Evolutionary conservation across 2,797 vertebrate genomes (phyloP).

Genomic region (Pygocentrus nattereri): DNA sequence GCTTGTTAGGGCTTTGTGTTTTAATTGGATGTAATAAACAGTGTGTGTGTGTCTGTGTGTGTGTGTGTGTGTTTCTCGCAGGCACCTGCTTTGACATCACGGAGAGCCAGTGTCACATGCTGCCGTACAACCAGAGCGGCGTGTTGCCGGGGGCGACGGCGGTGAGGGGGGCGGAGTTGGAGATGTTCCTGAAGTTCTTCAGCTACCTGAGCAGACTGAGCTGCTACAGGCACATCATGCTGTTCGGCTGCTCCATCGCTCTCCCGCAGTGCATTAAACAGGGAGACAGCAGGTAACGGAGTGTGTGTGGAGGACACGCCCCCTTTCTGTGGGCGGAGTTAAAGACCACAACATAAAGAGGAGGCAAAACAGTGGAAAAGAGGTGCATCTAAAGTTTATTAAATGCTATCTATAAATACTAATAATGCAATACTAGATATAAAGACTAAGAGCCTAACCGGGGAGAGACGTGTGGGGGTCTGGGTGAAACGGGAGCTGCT

Average conservation of each 20-base stretch:
- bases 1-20: no score
- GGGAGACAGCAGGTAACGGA: constrained; percentile 78
- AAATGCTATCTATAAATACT: no score
- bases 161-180: constrained; percentile 85
- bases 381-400: no score
- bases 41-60: constrained; percentile 13
- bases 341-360: no score
- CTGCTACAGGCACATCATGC: constrained; percentile 94
- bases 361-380: no score
- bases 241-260: constrained; percentile 92
- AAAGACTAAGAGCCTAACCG: no score
- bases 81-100: constrained; percentile 78
- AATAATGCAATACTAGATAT: no score
- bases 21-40: no score
- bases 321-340: no score
- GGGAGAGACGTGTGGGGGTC: no score
- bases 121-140: constrained; percentile 89
- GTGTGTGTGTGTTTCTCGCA: background rate
- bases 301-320: background rate
- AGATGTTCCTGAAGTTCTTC: constrained; percentile 91
- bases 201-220: constrained; percentile 88
- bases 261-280: constrained; percentile 86
- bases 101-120: constrained; percentile 88
- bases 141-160: constrained; percentile 78
- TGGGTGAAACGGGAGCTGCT: no score